phyloP scores from a whole-genome alignment of 1,140 invertebrate genomes.

The Ganaspis sp. region DNA sequence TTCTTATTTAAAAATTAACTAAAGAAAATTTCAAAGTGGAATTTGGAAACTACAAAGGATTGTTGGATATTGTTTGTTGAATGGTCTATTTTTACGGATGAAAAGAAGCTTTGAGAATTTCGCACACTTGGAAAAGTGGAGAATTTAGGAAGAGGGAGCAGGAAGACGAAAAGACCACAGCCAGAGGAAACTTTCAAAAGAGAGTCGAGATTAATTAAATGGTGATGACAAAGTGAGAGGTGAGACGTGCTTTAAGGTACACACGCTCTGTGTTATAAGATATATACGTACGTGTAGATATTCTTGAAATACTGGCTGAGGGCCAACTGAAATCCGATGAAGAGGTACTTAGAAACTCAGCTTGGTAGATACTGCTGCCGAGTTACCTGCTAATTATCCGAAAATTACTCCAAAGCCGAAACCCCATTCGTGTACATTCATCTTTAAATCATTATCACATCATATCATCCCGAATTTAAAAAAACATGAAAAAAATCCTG shows the following conservation, averaged over 20 bases:
- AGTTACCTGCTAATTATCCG: conserved; percentile 17
- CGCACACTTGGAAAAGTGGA: background rate
- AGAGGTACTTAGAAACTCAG: conserved; percentile 25
- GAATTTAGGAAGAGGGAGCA: background rate
- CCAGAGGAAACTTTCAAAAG: background rate
- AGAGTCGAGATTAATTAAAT: conserved; percentile 20
- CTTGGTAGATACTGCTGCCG: conserved; percentile 3
- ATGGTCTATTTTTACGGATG: background rate
- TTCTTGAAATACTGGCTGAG: conserved; percentile 18
- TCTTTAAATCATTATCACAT: background rate
- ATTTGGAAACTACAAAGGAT: too few species aligned
- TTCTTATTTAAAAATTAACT: too few species aligned
- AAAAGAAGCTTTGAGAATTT: background rate
- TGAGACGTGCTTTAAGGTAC: background rate
- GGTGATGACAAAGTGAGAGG: conserved; percentile 14
- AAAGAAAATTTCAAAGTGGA: too few species aligned
- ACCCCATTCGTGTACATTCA: background rate
- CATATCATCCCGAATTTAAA: background rate
- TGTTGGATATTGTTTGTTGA: too few species aligned
- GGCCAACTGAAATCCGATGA: background rate
- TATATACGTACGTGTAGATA: background rate
- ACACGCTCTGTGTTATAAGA: conserved; percentile 6
- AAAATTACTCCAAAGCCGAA: background rate
- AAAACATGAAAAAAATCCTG: too few species aligned
- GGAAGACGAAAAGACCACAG: background rate